These are phyloP conservation scores for Prunella strophiata DNA, from an alignment of 2,797 vertebrate species.

Conservation along the genomic window DNA sequence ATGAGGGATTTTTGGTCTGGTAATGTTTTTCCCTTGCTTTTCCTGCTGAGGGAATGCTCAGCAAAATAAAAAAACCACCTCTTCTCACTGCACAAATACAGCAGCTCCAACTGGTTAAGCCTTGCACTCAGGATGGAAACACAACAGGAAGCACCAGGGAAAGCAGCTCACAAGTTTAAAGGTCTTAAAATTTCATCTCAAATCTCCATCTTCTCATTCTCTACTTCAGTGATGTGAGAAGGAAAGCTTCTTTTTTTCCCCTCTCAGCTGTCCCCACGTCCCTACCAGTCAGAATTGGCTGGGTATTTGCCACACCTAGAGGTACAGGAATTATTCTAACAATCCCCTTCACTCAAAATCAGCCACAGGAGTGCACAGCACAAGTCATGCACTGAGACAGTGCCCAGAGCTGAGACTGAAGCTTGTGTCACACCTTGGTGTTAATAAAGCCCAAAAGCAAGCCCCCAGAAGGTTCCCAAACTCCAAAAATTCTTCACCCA, in stretches of 20 bases:
- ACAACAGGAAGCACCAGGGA: neutral
- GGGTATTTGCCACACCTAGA: neutral
- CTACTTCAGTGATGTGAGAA: neutral
- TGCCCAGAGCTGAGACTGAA: neutral
- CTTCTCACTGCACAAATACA: neutral
- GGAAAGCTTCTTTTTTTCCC: fast-evolving
- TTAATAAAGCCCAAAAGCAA: neutral
- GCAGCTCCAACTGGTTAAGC: neutral
- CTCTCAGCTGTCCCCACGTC: neutral
- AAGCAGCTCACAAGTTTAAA: neutral
- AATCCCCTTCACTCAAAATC: neutral
- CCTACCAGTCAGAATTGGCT: neutral
- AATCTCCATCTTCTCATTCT: neutral
- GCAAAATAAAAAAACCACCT: neutral
- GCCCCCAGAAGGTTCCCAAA: neutral
- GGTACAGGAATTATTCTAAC: neutral
- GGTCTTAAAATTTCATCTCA: neutral
- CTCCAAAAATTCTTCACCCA: neutral
- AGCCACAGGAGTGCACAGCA: neutral
- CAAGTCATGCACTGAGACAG: fast-evolving
- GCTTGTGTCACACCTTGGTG: neutral
- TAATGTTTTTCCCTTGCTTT: neutral
- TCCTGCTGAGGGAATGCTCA: fast-evolving
- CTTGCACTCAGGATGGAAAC: neutral
- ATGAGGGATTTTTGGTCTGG: fast-evolving